A percentile compares a stretch with the other conserved stretches of the same genome.
phyloP scores from a whole-genome alignment of 2,797 vertebrate genomes.

The Cossypha niveicapilla region DNA sequence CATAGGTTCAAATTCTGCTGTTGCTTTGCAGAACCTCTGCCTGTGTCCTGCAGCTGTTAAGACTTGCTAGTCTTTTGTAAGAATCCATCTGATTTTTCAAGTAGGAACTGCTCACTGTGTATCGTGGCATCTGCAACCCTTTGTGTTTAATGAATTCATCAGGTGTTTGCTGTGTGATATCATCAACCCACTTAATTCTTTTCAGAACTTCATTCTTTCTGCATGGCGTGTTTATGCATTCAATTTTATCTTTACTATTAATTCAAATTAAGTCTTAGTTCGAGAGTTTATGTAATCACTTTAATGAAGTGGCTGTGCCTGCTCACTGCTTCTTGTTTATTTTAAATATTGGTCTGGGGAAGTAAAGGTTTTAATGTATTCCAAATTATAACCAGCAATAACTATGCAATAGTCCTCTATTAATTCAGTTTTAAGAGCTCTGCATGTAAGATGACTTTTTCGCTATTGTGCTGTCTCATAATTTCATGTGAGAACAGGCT shows the following conservation, averaged over 20 bases:
- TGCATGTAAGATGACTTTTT: not conserved
- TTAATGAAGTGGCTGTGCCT: not conserved
- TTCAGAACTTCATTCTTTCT: not conserved
- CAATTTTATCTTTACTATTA: not conserved
- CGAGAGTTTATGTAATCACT: not conserved
- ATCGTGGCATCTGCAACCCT: not conserved
- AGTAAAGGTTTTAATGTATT: not conserved
- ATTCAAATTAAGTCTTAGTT: not conserved
- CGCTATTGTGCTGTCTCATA: not conserved
- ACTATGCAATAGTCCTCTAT: not conserved
- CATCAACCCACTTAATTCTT: not conserved
- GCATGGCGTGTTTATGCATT: not conserved
- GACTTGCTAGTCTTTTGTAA: not conserved
- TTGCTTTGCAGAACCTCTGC: not conserved
- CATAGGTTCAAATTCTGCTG: not conserved
- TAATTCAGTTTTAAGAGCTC: not conserved
- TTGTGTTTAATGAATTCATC: not conserved
- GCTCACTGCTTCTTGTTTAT: not conserved
- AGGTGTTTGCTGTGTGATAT: not conserved
- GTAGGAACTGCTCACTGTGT: not conserved
- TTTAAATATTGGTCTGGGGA: not conserved
- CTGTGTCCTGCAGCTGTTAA: not conserved
- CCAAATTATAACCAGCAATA: not conserved
- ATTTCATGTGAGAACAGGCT: not conserved
- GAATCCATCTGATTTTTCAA: not conserved